phyloP scores from a whole-genome alignment of 2,888 invertebrate species.

The Xylota sylvarum region DNA sequence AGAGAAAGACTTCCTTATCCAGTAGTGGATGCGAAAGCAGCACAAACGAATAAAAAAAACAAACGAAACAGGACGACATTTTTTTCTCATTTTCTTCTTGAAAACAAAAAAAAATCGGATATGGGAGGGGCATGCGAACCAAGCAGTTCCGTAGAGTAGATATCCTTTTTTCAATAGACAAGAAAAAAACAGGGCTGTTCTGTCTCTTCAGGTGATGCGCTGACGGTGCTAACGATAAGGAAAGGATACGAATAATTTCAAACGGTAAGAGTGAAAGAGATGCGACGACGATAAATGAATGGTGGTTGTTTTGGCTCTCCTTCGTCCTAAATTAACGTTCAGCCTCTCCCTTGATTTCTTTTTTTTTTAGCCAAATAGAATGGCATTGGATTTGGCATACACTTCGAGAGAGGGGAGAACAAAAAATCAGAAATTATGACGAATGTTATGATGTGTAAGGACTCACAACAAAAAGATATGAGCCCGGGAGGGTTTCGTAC shows the following conservation, averaged over 20 bases:
- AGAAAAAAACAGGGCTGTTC: conserved; percentile 68
- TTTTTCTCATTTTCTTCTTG: conserved; percentile 23
- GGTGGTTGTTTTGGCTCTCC: conserved; percentile 65
- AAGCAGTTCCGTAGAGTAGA: conserved; percentile 68
- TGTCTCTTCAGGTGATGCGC: conserved; percentile 76
- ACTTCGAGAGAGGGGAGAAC: neutral
- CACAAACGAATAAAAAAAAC: conserved; percentile 15
- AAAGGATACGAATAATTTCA: conserved; percentile 31
- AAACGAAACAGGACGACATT: conserved; percentile 44
- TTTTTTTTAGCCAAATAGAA: conserved; percentile 4
- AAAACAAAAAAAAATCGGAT: conserved; percentile 35
- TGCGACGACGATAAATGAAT: conserved; percentile 40
- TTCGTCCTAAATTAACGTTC: conserved; percentile 56
- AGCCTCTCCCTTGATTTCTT: conserved; percentile 43
- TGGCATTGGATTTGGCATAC: conserved; percentile 29
- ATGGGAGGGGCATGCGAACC: conserved; percentile 71
- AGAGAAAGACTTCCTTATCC: conserved; percentile 25
- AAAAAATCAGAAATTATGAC: conserved; percentile 54
- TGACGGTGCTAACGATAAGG: conserved; percentile 8
- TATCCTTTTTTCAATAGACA: conserved; percentile 23
- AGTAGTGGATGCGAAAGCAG: conserved; percentile 43
- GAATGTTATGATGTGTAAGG: conserved; percentile 46
- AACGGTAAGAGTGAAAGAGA: conserved; percentile 42
- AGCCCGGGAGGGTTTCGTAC: neutral
- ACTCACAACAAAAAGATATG: conserved; percentile 48